These are phyloP conservation scores for Lepidurus apus DNA, from an alignment of 1,140 invertebrate genomes.

Conservation along the genomic window DNA sequence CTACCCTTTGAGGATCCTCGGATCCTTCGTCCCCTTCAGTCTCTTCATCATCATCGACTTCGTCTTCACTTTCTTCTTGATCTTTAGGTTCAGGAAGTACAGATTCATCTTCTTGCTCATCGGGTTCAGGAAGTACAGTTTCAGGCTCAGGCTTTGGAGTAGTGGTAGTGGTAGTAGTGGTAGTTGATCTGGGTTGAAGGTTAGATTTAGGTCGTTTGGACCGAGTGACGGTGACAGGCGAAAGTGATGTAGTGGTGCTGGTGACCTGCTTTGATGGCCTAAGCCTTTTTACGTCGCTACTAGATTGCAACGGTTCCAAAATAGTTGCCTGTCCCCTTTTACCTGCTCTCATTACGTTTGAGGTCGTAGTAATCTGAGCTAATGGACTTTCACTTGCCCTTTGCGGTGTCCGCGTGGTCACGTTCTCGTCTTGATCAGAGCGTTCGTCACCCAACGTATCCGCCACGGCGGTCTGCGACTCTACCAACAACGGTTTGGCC, in stretches of 20 bases:
- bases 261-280: background rate
- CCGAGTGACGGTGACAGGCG: background rate
- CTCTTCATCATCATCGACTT: background rate
- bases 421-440: no score
- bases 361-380: background rate
- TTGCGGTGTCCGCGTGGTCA: background rate
- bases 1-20: background rate
- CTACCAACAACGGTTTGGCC: background rate
- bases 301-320: background rate
- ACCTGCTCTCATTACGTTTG: conserved; percentile 12
- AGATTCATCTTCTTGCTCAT: background rate
- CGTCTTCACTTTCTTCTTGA: background rate
- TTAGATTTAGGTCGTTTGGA: background rate
- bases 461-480: background rate
- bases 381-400: background rate
- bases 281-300: background rate
- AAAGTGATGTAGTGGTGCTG: background rate
- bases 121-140: background rate
- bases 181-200: background rate
- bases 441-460: background rate
- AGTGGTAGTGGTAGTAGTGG: background rate
- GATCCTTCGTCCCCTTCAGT: background rate
- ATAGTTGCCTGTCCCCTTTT: background rate
- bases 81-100: background rate
- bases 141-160: background rate